A percentile compares a stretch with the other conserved stretches of the same genome.
Conservation (phyloP, 2,888 invertebrate species). For the Campopleginae sp. region DNA sequence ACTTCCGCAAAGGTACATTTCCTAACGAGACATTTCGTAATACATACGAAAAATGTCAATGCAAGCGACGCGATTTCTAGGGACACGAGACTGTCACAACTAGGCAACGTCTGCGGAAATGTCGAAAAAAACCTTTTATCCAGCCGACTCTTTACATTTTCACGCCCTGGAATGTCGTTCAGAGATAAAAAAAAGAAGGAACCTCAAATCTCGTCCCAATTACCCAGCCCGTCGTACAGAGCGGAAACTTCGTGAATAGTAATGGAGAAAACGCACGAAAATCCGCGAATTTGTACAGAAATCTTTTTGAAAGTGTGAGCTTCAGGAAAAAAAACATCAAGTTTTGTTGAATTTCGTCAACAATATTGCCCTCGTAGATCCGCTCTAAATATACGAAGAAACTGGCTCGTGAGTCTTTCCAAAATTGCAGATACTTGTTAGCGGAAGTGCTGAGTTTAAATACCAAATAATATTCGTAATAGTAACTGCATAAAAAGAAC, state of each 20-base stretch:
- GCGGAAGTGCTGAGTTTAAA: not conserved
- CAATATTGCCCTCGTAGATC: not conserved
- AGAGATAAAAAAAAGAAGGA: constrained; percentile 15
- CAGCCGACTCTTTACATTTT: constrained; percentile 29
- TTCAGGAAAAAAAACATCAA: not conserved
- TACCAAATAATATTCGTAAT: not conserved
- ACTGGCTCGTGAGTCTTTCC: not conserved
- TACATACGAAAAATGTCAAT: constrained; percentile 22
- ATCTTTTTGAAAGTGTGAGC: not conserved
- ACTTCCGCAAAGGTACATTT: constrained; percentile 40
- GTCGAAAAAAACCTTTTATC: constrained; percentile 34
- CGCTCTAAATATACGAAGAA: not conserved
- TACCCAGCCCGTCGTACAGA: not conserved
- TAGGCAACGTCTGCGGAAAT: constrained; percentile 41
- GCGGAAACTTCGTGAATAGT: not conserved
- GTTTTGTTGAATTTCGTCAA: not conserved
- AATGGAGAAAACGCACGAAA: not conserved
- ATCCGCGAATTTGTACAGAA: not conserved
- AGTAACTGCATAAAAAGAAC: not conserved
- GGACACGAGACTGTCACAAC: constrained; percentile 6
- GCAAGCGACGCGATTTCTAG: not conserved
- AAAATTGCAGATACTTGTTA: not conserved
- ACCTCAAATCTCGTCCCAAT: constrained; percentile 43
- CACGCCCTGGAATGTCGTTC: not conserved
- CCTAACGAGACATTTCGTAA: constrained; percentile 49